Evolutionary conservation across 2,888 invertebrate species (phyloP), one percentile per base, ranked within the genome.

Genomic region (Orchesellides sinensis): DNA sequence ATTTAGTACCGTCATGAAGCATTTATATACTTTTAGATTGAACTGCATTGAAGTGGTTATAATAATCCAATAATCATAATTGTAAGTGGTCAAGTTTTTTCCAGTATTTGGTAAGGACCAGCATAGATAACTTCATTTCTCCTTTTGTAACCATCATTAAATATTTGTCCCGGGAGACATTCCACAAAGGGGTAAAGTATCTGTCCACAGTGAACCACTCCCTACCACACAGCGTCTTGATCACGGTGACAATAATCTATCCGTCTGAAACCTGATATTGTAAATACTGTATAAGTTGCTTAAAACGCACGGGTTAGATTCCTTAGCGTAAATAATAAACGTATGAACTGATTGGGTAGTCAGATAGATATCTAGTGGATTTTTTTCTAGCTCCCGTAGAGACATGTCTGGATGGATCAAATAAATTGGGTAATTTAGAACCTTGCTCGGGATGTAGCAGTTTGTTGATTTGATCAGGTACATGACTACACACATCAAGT

Each of bases 341-440:
- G 40, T 40, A 40, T 40, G 10, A 2, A 6, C 10, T 10, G 32
- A 10, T 40, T 2, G 40, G 40, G 40, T 40, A 40, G 10, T 14
- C n/a, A 40, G 40, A 32, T 32, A 32, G 40, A 40, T 40, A 40
- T n/a, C 40, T 40, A n/a, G 10, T 40, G 10, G 40, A 40, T n/a
- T n/a, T 35, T 23, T 45, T 19, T 63, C 40, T 66, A 65, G 80
- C 80, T 80, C 73, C 80, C 65, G 80, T 72, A 40, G 79, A 77
- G 52, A 56, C 77, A 59, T 70, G 78, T 79, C 70, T 56, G 49
- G 49, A 45, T 65, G 72, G 54, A 65, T 70, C 52, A 70, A 73
- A 73, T 73, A 80, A 80, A 73, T 35, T 80, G 40, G 73, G 29
- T 80, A 73, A 73, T 80, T 80, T 80, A 80, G 66, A 54, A 27